Evolutionary conservation across 1,140 invertebrate species (phyloP).

Genomic region (Drosophila lowei): DNA sequence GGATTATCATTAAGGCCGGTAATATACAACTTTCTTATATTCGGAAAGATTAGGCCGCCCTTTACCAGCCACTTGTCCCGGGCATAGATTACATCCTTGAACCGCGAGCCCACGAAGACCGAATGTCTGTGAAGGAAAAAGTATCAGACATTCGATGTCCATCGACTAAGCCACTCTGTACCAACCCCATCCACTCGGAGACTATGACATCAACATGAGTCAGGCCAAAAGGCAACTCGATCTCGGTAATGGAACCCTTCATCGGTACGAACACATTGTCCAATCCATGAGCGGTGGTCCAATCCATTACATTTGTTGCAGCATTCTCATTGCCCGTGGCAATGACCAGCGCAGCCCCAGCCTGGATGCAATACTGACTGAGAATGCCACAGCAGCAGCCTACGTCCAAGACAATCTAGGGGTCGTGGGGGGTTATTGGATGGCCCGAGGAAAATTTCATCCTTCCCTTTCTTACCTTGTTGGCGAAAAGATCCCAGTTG

Average conservation of each 20-base stretch:
- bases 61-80: too few species aligned
- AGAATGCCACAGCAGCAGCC: conserved; percentile 61
- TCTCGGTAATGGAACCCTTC: conserved; percentile 21
- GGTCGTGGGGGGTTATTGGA: neutral
- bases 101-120: too few species aligned
- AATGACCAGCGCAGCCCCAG: conserved; percentile 48
- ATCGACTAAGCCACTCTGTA: too few species aligned
- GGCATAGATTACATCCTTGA: too few species aligned
- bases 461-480: conserved; percentile 32
- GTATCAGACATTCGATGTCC: too few species aligned
- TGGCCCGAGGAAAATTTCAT: too few species aligned
- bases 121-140: too few species aligned
- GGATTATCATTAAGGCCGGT: too few species aligned
- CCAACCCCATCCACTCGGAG: too few species aligned
- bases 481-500: conserved; percentile 34
- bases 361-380: conserved; percentile 39
- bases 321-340: conserved; percentile 37
- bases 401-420: too few species aligned
- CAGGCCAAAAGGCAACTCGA: conserved; percentile 38
- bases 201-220: conserved; percentile 54
- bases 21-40: too few species aligned
- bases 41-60: too few species aligned
- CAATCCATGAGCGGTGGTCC: conserved; percentile 5
- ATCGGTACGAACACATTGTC: conserved; percentile 38
- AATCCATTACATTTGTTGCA: conserved; percentile 19